A percentile compares a stretch with the other conserved stretches of the same genome.
These are phyloP conservation scores for Metellina segmentata DNA, from an alignment of 2,888 invertebrate genomes.

Conservation along the genomic window DNA sequence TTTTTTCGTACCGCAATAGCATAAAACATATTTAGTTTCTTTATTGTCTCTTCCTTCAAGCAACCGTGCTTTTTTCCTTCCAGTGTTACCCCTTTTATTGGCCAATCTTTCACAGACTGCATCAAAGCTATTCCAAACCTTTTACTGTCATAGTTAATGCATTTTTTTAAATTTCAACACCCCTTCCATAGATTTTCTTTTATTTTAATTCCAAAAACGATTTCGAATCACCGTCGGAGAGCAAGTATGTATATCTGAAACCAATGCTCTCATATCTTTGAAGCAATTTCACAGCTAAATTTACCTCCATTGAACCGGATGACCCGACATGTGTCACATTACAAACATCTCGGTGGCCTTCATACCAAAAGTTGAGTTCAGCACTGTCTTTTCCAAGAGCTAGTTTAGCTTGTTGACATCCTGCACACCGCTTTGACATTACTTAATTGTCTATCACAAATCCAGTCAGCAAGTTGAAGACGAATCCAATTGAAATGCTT, in stretches of 20 bases:
- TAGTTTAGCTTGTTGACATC: neutral
- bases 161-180: slow-evolving; percentile 42
- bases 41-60: neutral
- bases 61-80: slow-evolving; percentile 26
- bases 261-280: neutral
- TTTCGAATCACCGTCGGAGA: slow-evolving; percentile 42
- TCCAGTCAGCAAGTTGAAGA: slow-evolving; percentile 16
- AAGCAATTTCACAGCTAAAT: neutral
- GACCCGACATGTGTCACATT: slow-evolving; percentile 32
- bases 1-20: neutral
- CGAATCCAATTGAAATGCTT: slow-evolving; percentile 7
- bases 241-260: slow-evolving; percentile 1
- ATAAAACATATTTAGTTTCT: neutral
- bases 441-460: neutral
- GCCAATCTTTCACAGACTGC: slow-evolving; percentile 21
- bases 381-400: slow-evolving; percentile 11
- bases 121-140: slow-evolving; percentile 21
- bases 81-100: slow-evolving; percentile 16
- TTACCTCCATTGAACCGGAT: slow-evolving; percentile 23
- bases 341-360: slow-evolving; percentile 23
- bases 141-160: slow-evolving; percentile 38
- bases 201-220: neutral
- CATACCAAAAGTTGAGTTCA: slow-evolving; percentile 19
- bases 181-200: slow-evolving; percentile 14
- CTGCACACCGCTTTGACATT: neutral